Base-by-base conservation (phyloP, 2,888 invertebrate species). In the Trimorus sp. region DNA sequence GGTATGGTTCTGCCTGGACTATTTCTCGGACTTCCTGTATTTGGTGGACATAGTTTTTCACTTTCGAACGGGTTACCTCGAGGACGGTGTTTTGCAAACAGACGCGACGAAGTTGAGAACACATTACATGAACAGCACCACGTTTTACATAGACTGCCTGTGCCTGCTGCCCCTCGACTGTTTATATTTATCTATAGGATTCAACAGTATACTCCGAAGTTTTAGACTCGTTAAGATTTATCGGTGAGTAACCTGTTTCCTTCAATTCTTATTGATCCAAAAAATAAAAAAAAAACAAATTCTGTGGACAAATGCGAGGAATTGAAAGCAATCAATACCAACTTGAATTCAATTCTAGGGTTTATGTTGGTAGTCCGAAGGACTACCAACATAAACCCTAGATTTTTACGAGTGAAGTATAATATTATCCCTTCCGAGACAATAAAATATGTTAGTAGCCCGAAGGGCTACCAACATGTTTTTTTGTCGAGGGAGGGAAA, bases 61-160 rank as follows among this genome's bases (percentile, higher is more conserved):
- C 93, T 98, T 99, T 93, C 96, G 99, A 86, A 99, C 98, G 86
- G 99, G 98, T 71, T 99, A 98, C 92, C 93, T 99, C 86, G 98
- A 99, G 92, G 99, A 99, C 92, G 99, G 99, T 78, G 99, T 99
- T 80, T 94, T 99, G 82, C 99, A 99, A 92, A 99, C 99, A 78
- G 98, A 99, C 92, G 95, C 98, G 81, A 95, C 95, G 14, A 98
- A 98, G 92, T 94, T 99, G 86, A 95, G 99, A 70, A 96, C 97
- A 87, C 98, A 99, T 92, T 99, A 99, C 93, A 98, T 98, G 97
- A 99, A 99, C 94, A 98, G 96, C 88, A 98, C 98, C 83, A 97
- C 96, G 86, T 99, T 99, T 94, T 99, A 99, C 94, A 97, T 99
- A 92, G 99, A 99, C 95, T 98, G 98, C 93, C 94, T 99, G 92